phyloP scores from a whole-genome alignment of 2,113 vertebrate species.

The Corynorhinus townsendii region DNA sequence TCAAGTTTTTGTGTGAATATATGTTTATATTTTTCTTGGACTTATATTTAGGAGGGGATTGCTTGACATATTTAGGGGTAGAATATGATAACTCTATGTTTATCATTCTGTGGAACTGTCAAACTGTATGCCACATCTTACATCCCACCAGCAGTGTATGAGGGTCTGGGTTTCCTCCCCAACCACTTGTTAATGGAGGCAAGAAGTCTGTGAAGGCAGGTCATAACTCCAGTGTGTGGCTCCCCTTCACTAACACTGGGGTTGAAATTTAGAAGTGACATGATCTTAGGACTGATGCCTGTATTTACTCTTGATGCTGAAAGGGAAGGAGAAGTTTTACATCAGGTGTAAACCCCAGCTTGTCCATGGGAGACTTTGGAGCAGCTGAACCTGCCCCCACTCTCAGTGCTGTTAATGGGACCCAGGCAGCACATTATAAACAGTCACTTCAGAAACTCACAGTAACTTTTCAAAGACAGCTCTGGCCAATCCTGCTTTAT shows the following conservation, averaged over 20 bases:
- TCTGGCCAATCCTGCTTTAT: not conserved
- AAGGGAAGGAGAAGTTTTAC: fast-evolving
- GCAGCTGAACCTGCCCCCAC: too few species aligned
- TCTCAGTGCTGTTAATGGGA: not conserved
- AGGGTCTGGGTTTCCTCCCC: fast-evolving
- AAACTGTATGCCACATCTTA: not conserved
- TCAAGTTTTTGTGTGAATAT: not conserved
- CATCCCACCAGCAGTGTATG: too few species aligned
- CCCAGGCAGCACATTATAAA: not conserved
- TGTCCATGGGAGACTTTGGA: not conserved
- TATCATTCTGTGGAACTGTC: not conserved
- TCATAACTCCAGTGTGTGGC: not conserved
- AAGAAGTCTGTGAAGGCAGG: not conserved
- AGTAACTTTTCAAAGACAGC: not conserved
- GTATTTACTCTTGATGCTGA: not conserved
- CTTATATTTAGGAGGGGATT: too few species aligned
- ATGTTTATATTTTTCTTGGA: not conserved
- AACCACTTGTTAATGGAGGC: too few species aligned
- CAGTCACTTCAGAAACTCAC: not conserved
- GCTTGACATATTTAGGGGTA: not conserved
- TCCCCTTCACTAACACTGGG: not conserved
- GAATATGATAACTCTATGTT: not conserved
- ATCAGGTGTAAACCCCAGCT: not conserved
- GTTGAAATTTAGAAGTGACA: not conserved
- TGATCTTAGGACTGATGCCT: not conserved